These are phyloP conservation scores for Cephus sareptanus DNA, from an alignment of 2,888 invertebrate species.

Conservation along the genomic window DNA sequence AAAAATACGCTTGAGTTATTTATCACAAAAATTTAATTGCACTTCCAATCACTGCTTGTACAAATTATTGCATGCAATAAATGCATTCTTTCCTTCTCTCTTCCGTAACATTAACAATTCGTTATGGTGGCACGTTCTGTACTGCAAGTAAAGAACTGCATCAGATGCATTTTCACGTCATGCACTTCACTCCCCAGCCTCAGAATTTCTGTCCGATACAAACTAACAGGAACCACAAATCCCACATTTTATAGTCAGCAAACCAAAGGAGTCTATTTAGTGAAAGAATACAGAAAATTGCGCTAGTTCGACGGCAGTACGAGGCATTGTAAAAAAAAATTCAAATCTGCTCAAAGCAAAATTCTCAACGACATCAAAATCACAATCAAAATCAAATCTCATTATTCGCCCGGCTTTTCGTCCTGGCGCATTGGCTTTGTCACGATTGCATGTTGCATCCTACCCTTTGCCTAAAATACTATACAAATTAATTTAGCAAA, in stretches of 20 bases:
- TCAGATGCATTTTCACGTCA: not conserved
- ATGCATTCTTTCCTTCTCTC: not conserved
- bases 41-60: not conserved
- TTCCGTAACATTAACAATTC: not conserved
- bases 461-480: not conserved
- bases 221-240: not conserved
- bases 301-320: not conserved
- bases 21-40: not conserved
- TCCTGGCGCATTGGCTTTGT: not conserved
- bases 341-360: not conserved
- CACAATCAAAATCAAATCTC: not conserved
- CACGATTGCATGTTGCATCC: not conserved
- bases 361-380: not conserved
- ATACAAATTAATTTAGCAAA: not conserved
- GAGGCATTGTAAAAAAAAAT: not conserved
- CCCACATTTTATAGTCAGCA: not conserved
- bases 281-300: not conserved
- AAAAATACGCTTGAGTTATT: not conserved
- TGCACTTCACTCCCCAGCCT: not conserved
- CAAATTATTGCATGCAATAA: not conserved
- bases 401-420: not conserved
- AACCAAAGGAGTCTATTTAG: not conserved
- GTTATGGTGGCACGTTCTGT: not conserved
- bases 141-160: not conserved
- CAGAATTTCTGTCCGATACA: not conserved